Evolutionary conservation across 2,113 vertebrate species (phyloP).

Genomic region (Piliocolobus tephrosceles): DNA sequence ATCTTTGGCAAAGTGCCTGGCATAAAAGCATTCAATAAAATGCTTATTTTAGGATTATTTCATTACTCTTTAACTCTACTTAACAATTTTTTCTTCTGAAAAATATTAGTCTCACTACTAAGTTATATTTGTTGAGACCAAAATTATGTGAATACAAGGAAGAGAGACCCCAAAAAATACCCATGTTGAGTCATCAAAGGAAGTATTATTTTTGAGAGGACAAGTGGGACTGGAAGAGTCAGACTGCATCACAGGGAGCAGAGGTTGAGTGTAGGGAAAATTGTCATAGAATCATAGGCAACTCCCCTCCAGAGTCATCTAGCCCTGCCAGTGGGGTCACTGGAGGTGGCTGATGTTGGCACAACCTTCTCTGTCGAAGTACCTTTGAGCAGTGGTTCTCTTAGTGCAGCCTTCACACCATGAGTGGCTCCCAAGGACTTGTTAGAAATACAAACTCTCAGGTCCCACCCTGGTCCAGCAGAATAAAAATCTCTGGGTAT

Average conservation of each 20-base stretch:
- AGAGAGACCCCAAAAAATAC: neutral
- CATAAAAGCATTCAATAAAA: conserved; percentile 48
- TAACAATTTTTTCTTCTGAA: neutral
- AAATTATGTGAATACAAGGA: conserved; percentile 30
- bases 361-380: neutral
- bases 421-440: neutral
- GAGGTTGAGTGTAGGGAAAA: neutral
- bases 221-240: neutral
- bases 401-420: neutral
- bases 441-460: neutral
- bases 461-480: neutral
- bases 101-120: conserved; percentile 17
- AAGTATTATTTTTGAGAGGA: neutral
- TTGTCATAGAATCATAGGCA: neutral
- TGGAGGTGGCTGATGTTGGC: neutral
- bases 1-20: conserved; percentile 17
- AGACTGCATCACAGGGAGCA: fast-evolving
- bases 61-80: conserved; percentile 7
- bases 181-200: neutral
- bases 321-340: neutral
- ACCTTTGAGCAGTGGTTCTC: neutral
- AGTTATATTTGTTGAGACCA: conserved; percentile 33
- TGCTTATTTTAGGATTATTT: conserved; percentile 59
- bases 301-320: neutral
- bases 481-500: neutral